phyloP scores from a whole-genome alignment of 2,113 vertebrate species.

The Paratilapia polleni region DNA sequence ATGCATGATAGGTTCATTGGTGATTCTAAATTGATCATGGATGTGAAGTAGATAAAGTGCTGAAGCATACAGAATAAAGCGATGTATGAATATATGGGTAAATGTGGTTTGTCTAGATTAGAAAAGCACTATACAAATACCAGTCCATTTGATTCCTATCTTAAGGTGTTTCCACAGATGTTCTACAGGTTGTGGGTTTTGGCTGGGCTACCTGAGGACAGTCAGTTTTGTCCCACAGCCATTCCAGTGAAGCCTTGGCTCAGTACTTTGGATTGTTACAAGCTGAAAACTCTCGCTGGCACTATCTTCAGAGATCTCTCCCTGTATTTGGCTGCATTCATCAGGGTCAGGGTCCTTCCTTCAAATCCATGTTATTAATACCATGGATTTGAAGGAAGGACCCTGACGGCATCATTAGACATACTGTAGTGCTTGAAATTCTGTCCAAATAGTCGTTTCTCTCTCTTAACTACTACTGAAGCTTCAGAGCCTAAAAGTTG shows the following conservation, averaged over 20 bases:
- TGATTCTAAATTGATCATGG: neutral
- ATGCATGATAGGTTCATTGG: neutral
- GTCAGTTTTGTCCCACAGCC: neutral
- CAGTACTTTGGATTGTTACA: neutral
- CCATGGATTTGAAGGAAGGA: too few relatives aligned
- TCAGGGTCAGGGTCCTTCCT: too few relatives aligned
- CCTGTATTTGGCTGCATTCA: too few relatives aligned
- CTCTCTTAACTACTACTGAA: neutral
- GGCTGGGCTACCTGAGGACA: neutral
- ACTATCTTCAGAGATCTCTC: too few relatives aligned
- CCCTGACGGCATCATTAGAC: too few relatives aligned
- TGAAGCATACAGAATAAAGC: neutral
- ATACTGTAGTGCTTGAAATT: too few relatives aligned
- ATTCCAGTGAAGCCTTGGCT: neutral
- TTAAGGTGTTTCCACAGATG: neutral
- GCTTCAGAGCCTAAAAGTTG: neutral
- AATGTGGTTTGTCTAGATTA: neutral
- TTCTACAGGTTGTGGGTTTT: too few relatives aligned
- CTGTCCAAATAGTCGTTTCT: neutral
- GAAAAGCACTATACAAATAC: neutral
- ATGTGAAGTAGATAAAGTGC: neutral
- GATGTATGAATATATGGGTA: neutral
- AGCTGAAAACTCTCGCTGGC: neutral
- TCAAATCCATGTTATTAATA: too few relatives aligned
- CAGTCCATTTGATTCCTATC: neutral